Conservation (phyloP, 2,888 invertebrate species). For the Yponomeuta plumbellus region DNA sequence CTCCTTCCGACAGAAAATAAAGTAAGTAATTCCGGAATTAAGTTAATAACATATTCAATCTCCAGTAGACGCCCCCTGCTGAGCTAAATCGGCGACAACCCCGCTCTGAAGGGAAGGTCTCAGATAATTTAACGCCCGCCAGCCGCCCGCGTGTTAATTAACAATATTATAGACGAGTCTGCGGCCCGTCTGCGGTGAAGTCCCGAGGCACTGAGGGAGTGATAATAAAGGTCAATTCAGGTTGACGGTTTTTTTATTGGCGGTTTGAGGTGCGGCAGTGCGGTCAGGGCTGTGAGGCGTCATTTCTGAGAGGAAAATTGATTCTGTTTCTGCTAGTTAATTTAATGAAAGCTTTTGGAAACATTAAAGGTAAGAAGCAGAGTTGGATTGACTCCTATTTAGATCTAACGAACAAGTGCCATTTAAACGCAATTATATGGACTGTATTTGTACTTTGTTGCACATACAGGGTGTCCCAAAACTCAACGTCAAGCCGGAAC, state of each 20-base stretch:
- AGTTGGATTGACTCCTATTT: too few relatives aligned
- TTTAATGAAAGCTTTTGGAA: too few relatives aligned
- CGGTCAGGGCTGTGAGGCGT: background rate
- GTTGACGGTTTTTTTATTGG: background rate
- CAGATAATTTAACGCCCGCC: background rate
- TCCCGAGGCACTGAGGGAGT: background rate
- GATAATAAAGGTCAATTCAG: slow-evolving; percentile 2
- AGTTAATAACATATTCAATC: background rate
- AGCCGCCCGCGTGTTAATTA: slow-evolving; percentile 5
- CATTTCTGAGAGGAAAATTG: too few relatives aligned
- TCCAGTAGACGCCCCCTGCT: background rate
- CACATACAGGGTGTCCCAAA: too few relatives aligned
- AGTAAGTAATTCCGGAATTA: background rate
- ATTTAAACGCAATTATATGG: too few relatives aligned
- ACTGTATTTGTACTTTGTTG: too few relatives aligned
- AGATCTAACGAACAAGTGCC: too few relatives aligned
- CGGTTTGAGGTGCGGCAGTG: background rate
- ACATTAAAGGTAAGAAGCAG: too few relatives aligned
- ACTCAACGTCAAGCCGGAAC: too few relatives aligned
- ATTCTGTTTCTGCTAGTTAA: too few relatives aligned
- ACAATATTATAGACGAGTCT: slow-evolving; percentile 3
- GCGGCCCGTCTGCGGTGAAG: background rate
- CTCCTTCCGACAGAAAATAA: too few relatives aligned
- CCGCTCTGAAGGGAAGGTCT: background rate
- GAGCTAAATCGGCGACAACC: background rate